Percentiles rank a stretch among this genome's conserved stretches.
Conservation (phyloP, 2,888 invertebrate genomes). For the Nemotelus nigrinus region DNA sequence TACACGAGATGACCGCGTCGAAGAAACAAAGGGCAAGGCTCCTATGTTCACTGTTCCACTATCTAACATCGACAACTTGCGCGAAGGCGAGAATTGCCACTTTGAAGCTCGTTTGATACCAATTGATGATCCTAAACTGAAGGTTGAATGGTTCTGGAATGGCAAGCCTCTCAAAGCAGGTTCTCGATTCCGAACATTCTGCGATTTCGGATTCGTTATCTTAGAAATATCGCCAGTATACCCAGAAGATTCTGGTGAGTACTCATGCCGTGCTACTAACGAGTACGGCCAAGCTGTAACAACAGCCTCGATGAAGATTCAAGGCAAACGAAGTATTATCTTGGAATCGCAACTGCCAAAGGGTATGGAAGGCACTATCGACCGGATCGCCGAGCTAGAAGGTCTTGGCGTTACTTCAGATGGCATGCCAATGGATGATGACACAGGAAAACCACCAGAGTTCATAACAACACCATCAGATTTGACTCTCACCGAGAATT, state of each 20-base stretch:
- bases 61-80: constrained; percentile 84
- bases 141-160: constrained; percentile 95
- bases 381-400: constrained; percentile 91
- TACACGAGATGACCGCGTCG: constrained; percentile 75
- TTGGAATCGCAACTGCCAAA: constrained; percentile 90
- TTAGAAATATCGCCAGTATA: constrained; percentile 97
- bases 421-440: constrained; percentile 78
- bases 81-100: constrained; percentile 92
- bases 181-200: constrained; percentile 94
- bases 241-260: constrained; percentile 94
- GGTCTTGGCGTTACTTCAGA: constrained; percentile 79
- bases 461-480: constrained; percentile 89
- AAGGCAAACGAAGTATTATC: constrained; percentile 91
- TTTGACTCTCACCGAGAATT: constrained; percentile 84
- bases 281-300: constrained; percentile 93
- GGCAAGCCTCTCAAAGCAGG: constrained; percentile 89
- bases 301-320: constrained; percentile 87
- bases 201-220: constrained; percentile 97
- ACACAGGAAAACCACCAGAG: constrained; percentile 88
- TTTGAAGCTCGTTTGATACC: constrained; percentile 90
- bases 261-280: constrained; percentile 87
- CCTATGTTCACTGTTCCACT: constrained; percentile 91
- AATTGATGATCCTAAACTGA: constrained; percentile 89
- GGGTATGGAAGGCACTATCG: constrained; percentile 93
- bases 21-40: constrained; percentile 83